Evolutionary conservation across 1,140 invertebrate genomes (phyloP).

Genomic region (Drosophila malerkotliana): DNA sequence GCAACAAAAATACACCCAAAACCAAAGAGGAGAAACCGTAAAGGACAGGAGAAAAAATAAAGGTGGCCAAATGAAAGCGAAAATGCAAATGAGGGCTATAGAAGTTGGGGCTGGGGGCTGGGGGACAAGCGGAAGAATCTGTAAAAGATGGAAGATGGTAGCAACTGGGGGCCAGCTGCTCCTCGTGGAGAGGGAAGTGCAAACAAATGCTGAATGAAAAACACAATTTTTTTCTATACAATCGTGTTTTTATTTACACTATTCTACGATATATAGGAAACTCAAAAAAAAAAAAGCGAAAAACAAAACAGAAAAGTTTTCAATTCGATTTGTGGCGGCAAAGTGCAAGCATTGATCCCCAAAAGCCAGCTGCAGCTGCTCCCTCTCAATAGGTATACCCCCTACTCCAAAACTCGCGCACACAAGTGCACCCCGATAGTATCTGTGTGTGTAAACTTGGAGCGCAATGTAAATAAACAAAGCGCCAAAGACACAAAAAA

Average conservation of each 20-base stretch:
- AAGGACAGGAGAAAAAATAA: not conserved
- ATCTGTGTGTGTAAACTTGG: constrained; percentile 67
- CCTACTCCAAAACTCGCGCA: constrained; percentile 7
- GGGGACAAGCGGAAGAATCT: not conserved
- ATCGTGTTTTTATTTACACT: constrained; percentile 56
- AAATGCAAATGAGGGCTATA: constrained; percentile 19
- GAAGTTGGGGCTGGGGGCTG: not conserved
- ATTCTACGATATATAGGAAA: constrained; percentile 3
- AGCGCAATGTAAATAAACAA: constrained; percentile 81
- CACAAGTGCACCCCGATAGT: constrained; percentile 22
- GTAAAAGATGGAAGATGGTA: not conserved
- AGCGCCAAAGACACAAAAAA: constrained; percentile 67
- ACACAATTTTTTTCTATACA: constrained; percentile 40
- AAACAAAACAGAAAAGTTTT: constrained; percentile 63
- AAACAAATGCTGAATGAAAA: constrained; percentile 54
- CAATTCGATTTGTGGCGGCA: constrained; percentile 48
- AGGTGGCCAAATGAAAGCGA: constrained; percentile 48
- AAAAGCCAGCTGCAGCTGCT: constrained; percentile 57
- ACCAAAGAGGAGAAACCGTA: constrained; percentile 4
- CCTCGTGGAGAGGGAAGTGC: constrained; percentile 23
- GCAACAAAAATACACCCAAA: constrained; percentile 28
- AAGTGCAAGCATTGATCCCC: constrained; percentile 35
- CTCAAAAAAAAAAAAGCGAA: constrained; percentile 22
- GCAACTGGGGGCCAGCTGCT: constrained; percentile 19
- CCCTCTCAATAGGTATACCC: not conserved